Evolutionary conservation across 2,797 vertebrate genomes (phyloP).

Genomic region (Rhinophrynus dorsalis): DNA sequence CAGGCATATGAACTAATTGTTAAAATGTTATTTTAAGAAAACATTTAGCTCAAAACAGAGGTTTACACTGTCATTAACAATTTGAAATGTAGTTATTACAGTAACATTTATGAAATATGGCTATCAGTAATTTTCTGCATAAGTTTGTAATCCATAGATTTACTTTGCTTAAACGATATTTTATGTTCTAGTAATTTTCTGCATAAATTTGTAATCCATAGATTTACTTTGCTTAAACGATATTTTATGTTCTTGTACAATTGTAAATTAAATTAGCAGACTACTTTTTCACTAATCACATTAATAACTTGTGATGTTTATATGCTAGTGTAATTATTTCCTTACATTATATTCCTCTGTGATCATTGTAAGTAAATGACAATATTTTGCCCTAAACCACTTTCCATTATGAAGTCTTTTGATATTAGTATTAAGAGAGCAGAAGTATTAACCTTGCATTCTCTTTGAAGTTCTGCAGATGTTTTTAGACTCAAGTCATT

Average conservation of each 20-base stretch:
- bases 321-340: slow-evolving; percentile 9
- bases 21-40: too few relatives aligned
- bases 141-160: slow-evolving; percentile 1
- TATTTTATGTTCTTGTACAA: not conserved
- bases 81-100: too few relatives aligned
- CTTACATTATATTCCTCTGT: slow-evolving; percentile 9
- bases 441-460: slow-evolving; percentile 28
- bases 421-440: slow-evolving; percentile 19
- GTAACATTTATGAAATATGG: too few relatives aligned
- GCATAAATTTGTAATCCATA: slow-evolving; percentile 3
- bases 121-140: too few relatives aligned
- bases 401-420: slow-evolving; percentile 6
- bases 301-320: slow-evolving; percentile 1
- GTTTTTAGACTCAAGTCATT: too few relatives aligned
- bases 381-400: slow-evolving; percentile 25
- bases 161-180: not conserved
- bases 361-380: slow-evolving; percentile 23
- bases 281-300: slow-evolving; percentile 10
- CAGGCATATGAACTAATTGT: too few relatives aligned
- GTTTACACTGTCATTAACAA: too few relatives aligned
- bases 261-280: not conserved
- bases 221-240: not conserved
- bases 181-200: not conserved
- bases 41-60: too few relatives aligned
- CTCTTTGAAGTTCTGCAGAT: slow-evolving; percentile 24